Base-by-base conservation (phyloP, 2,113 vertebrate genomes). In the Nymphicus hollandicus region DNA sequence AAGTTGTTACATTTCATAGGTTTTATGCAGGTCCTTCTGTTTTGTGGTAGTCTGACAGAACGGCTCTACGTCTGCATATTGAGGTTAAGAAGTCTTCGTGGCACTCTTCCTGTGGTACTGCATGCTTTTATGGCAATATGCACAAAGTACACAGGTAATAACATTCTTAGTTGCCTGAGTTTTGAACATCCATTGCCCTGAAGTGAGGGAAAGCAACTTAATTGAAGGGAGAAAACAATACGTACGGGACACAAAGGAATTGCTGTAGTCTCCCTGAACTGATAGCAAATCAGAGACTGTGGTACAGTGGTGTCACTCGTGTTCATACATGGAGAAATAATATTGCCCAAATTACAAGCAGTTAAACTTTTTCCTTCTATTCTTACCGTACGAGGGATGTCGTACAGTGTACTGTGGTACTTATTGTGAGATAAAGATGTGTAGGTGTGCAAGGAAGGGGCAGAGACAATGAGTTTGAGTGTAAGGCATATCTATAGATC, bases 161-260 rank as follows among this genome's bases (percentile, higher is more conserved):
- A 60, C 63, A 28, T 52, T n/a, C 37, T 49, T 73, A 50, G 53
- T 65, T 88, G 58, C 23, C 14, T 23, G 10, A 18, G 10, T 74
- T 87, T 80, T 85, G n/a, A 76, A 69, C 18, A 10, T 41, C 24
- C 47, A 0, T 56, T 3, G 4, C 13, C 11, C 25, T 76, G 41
- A 72, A 85, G 22, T 53, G 53, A 96, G 44, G 63, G 39, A 65
- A 84, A 81, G 35, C 28, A 82, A 37, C 17, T 63, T 58, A 4
- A 58, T 71, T 2, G 3, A 55, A 78, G 18, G 29, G 13, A 4
- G 18, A 44, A 46, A 18, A 4, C 63, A 49, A 46, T 27, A 13
- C 1, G 1, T 22, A 13, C 0, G 1, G 37, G 41, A 25, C 3
- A 8, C 24, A 11, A 37, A 1, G 3, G 18, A 70, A 49, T 27